phyloP scores from a whole-genome alignment of 2,797 vertebrate genomes.

The Coregonus ussuriensis region DNA sequence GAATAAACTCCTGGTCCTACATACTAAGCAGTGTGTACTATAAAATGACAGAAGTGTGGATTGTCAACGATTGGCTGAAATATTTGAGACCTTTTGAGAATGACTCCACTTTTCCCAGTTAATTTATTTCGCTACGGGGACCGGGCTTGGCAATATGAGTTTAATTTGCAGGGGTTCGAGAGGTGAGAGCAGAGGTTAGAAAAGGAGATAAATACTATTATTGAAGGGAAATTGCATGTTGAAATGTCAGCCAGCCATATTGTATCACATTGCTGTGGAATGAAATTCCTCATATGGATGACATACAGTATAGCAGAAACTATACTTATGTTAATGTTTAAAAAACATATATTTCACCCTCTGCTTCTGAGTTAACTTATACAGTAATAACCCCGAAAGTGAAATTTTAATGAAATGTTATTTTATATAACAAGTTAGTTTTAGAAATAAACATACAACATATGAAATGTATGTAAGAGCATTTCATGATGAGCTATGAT shows the following conservation, averaged over 20 bases:
- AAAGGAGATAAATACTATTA: background rate
- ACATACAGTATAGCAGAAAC: too few relatives aligned
- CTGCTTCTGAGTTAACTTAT: background rate
- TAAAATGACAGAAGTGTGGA: background rate
- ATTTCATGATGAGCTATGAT: constrained; percentile 6
- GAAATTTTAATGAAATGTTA: background rate
- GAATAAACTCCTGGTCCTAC: background rate
- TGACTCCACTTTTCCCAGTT: background rate
- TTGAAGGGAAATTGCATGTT: background rate
- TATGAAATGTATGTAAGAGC: background rate
- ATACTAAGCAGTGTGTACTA: background rate
- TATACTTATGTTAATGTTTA: too few relatives aligned
- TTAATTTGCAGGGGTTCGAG: background rate
- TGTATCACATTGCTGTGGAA: background rate
- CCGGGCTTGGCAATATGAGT: background rate
- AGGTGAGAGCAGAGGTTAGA: background rate
- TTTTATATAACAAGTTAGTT: background rate
- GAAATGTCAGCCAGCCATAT: background rate
- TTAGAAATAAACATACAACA: background rate
- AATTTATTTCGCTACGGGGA: background rate
- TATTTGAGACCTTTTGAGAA: background rate
- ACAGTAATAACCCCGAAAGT: background rate
- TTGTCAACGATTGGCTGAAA: background rate
- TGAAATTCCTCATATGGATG: background rate
- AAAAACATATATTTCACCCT: too few relatives aligned